Percentiles rank a stretch among this genome's conserved stretches.
phyloP scores from a whole-genome alignment of 1,140 invertebrate genomes.

The Asbolus verrucosus region DNA sequence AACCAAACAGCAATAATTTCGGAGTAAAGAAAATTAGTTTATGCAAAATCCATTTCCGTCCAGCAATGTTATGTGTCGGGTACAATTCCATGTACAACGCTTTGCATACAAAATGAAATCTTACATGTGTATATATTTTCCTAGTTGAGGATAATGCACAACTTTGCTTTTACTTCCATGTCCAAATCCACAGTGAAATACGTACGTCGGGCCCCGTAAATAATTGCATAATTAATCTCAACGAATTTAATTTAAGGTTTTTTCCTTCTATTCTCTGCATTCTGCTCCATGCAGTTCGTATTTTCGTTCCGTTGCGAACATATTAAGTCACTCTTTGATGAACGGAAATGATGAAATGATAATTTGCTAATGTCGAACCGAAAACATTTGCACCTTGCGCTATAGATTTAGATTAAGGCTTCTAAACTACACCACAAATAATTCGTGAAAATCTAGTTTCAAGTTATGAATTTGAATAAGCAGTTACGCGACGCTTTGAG shows the following conservation, averaged over 20 bases:
- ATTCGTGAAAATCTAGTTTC: not conserved
- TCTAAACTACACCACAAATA: not conserved
- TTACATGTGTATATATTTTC: slow-evolving; percentile 41
- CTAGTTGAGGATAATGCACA: slow-evolving; percentile 17
- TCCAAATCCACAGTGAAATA: slow-evolving; percentile 25
- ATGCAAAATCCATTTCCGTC: slow-evolving; percentile 43
- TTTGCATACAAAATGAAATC: slow-evolving; percentile 44
- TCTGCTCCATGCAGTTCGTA: not conserved
- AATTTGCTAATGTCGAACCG: too few relatives aligned
- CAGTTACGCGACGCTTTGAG: too few relatives aligned
- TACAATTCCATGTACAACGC: slow-evolving; percentile 39
- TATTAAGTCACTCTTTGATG: too few relatives aligned
- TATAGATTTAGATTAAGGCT: not conserved
- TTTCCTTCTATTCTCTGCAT: slow-evolving; percentile 3
- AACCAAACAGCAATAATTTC: slow-evolving; percentile 20
- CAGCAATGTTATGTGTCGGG: slow-evolving; percentile 28
- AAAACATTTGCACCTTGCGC: too few relatives aligned
- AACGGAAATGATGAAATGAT: too few relatives aligned
- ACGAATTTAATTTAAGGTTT: slow-evolving; percentile 24
- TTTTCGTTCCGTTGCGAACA: too few relatives aligned
- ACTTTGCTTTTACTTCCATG: slow-evolving; percentile 26
- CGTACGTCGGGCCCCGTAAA: slow-evolving; percentile 7
- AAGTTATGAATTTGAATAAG: not conserved
- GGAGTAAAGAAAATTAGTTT: slow-evolving; percentile 41
- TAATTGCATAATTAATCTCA: slow-evolving; percentile 28